Evolutionary conservation across 2,797 vertebrate species (phyloP), one percentile per base, ranked within the genome.

Genomic region (Tokudaia tokunoshimensis): DNA sequence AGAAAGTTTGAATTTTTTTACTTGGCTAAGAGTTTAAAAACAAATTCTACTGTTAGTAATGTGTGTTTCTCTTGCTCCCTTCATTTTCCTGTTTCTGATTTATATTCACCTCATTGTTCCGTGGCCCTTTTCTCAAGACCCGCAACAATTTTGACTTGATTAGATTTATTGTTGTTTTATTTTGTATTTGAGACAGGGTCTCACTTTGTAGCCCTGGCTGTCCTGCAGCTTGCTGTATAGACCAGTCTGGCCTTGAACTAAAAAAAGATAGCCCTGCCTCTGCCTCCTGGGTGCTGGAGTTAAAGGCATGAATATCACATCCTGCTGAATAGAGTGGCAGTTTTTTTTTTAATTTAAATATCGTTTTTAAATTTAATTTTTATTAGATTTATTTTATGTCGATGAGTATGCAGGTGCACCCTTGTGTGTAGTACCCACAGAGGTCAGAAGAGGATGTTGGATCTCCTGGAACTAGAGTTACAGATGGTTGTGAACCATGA

Each of bases 1-100:
- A 96, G 85, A 79, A 83, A 97, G 75, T 92, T 96, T 78, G 63
- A 75, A 29, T 96, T 78, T 84, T 86, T 97, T 65, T 70, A n/a
- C 75, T 37, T 98, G 65, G 70, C 84, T 95, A 37, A 67, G 74
- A 94, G 47, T 59, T 65, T 97, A 84, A 91, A 96, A 97, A 94
- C 84, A 95, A 92, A 90, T 96, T 95, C 85, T 29, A 3, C 29
- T 92, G 59, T 82, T 97, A 95, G 61, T 94, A 37, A 20, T 61
- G 83, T 96, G n/a, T 55, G 74, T 84, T 50, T 94, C 95, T 26
- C 91, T 97, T 96, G 37, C 26, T 74, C 22, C 50, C 44, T 12
- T 22, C 8, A 70, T 29, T 34, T 67, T 79, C 12, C 79, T 72
- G 47, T 2, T 37, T 86, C 29, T 59, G 37, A 79, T 89, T 95